Base-by-base conservation (phyloP, 2,113 vertebrate species). In the Polypterus senegalus region DNA sequence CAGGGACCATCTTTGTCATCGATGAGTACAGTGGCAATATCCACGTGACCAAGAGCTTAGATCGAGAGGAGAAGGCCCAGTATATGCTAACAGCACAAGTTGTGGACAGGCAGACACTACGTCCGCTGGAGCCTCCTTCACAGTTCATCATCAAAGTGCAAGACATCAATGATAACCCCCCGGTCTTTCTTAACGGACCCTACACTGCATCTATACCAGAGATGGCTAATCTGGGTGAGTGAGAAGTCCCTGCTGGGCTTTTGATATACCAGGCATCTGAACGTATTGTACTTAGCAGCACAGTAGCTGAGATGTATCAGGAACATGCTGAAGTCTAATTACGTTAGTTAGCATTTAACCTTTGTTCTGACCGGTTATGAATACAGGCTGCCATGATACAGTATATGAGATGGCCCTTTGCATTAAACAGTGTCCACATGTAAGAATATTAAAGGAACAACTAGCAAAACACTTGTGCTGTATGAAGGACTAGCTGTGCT, bases 1-100 rank as follows among this genome's bases (percentile, higher is more conserved):
- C 92, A 6, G 92, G 92, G 58, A 92, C 91, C 0, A 88, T 93
- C 49, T 94, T 94, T 58, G 91, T 94, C 76, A 94, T 94, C 54
- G 92, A 94, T 5, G 92, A 94, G 74, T 89, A 90, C 78, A 94
- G 90, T 1, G 92, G 92, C 10, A 93, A 94, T 76, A 93, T 94
- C 75, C 92, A 93, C 46, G 91, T 94, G 67, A 93, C 92, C 68
- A 93, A 92, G 78, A 90, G 90, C 6, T 79, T 94, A 71, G 92
- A 94, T 77, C 83, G 92, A 6, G 91, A 94, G 65, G 91, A 93
- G 73, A 92, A 93, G 78, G 89, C 89, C 43, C 89, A 94, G 63
- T 94, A 94, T 27, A 83, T 89, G 46, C 80, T 94, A 8, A 76
- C 91, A 44, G 91, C 91, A 67, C 92, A 91, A 49, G 91, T 91